Evolutionary conservation across 1,140 invertebrate genomes (phyloP).

Genomic region (Papilio dardanus): DNA sequence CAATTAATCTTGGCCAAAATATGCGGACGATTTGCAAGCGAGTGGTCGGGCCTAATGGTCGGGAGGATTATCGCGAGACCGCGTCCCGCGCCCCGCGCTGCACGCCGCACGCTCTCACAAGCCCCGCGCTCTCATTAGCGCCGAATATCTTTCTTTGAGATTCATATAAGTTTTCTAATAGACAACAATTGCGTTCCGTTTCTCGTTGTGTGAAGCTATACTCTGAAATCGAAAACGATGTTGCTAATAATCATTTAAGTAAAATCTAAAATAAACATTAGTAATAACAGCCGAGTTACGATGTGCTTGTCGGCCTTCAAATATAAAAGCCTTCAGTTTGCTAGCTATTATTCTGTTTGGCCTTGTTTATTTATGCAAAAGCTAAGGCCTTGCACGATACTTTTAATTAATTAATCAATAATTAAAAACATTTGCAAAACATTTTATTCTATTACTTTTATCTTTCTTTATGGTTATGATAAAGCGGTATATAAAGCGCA

Average conservation of each 20-base stretch:
- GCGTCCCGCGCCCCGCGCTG: slow-evolving; percentile 46
- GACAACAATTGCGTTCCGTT: neutral
- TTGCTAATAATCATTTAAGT: no score
- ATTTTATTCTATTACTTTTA: neutral
- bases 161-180: slow-evolving; percentile 6
- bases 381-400: neutral
- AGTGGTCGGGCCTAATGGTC: slow-evolving; percentile 78
- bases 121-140: slow-evolving; percentile 64
- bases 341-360: neutral
- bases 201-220: no score
- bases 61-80: slow-evolving; percentile 73
- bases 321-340: neutral
- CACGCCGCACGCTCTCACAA: slow-evolving; percentile 33
- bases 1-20: slow-evolving; percentile 82
- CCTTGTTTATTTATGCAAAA: slow-evolving; percentile 1
- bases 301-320: neutral
- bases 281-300: neutral
- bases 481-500: neutral
- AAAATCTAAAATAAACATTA: neutral
- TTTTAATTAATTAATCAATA: neutral
- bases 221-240: neutral
- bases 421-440: neutral
- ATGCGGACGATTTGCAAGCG: slow-evolving; percentile 81
- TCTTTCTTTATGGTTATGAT: neutral
- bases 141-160: slow-evolving; percentile 51